Conservation (phyloP, 2,888 invertebrate genomes). For the Pyrocoelia pectoralis region DNA sequence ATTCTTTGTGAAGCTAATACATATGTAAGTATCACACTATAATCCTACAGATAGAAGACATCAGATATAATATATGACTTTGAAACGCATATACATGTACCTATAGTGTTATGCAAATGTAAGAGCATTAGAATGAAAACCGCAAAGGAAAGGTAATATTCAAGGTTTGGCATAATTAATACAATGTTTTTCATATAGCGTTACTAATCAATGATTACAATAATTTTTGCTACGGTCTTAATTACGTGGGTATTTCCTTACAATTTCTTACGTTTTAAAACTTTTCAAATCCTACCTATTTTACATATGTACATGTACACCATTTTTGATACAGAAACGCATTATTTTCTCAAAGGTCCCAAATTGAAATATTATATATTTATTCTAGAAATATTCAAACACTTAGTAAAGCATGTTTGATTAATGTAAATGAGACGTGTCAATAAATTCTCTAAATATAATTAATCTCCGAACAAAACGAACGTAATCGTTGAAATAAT, state of each 20-base stretch:
- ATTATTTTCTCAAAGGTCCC: too few relatives aligned
- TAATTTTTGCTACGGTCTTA: too few relatives aligned
- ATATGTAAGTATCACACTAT: neutral
- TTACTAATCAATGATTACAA: too few relatives aligned
- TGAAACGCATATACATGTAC: neutral
- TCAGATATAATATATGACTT: neutral
- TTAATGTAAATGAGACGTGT: neutral
- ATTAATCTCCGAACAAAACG: neutral
- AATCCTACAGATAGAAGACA: neutral
- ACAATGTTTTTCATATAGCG: too few relatives aligned
- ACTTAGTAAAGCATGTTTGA: neutral
- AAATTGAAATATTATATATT: too few relatives aligned
- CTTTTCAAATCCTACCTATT: too few relatives aligned
- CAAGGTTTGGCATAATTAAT: too few relatives aligned
- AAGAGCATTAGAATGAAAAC: neutral
- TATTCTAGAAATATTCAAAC: neutral
- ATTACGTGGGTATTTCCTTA: too few relatives aligned
- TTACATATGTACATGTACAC: too few relatives aligned
- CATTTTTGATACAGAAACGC: too few relatives aligned
- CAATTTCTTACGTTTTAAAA: too few relatives aligned
- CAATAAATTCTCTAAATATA: neutral
- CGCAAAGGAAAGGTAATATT: neutral
- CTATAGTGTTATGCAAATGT: neutral
- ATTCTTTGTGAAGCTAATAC: neutral
- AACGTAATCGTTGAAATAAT: slow-evolving; percentile 6